Evolutionary conservation across 2,888 invertebrate species (phyloP), one percentile per base, ranked within the genome.

Genomic region (Nineta flava): DNA sequence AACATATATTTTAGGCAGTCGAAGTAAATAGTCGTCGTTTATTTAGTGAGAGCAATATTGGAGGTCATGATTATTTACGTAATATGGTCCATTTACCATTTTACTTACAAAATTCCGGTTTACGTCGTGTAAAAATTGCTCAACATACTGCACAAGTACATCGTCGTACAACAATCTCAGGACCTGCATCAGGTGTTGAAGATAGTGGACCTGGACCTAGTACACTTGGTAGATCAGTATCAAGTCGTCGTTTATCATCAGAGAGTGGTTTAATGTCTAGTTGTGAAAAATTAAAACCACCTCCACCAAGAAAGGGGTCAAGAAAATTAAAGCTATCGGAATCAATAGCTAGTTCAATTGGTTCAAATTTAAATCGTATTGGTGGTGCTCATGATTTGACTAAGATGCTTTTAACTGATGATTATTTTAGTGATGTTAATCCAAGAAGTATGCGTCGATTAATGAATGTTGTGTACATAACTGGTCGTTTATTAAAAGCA

Each of bases 341-440:
- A 59, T 92, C 91, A 1, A 81, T 92, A 9, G 92, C 91, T 1
- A 91, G 91, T 61, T 91, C 91, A 2, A 84, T 93, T 51, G 91
- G 90, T 19, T 91, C 91, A 31, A 87, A 90, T 63, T 70, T 91
- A 53, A 86, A 90, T 66, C 74, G 85, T 50, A 70, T 81, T 46
- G 78, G 82, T 1, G 86, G 84, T 4, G 84, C 86, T 2, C 84
- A 84, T 42, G 79, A 66, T 64, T 65, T 58, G 57, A 69, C 87
- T 41, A 82, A 88, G 58, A 91, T 93, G 71, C 73, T 97, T 55
- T 76, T 94, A 16, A 95, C 95, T 1, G 96, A 96, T 62, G 96
- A 97, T 67, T 99, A 99, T 72, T 97, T 99, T 68, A 95, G 94
- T 60, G 97, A 97, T 66, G 93, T 99, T 54, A 99, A 96, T 72